These are phyloP conservation scores for Passer montanus DNA, from an alignment of 2,113 vertebrate genomes.

Conservation along the genomic window DNA sequence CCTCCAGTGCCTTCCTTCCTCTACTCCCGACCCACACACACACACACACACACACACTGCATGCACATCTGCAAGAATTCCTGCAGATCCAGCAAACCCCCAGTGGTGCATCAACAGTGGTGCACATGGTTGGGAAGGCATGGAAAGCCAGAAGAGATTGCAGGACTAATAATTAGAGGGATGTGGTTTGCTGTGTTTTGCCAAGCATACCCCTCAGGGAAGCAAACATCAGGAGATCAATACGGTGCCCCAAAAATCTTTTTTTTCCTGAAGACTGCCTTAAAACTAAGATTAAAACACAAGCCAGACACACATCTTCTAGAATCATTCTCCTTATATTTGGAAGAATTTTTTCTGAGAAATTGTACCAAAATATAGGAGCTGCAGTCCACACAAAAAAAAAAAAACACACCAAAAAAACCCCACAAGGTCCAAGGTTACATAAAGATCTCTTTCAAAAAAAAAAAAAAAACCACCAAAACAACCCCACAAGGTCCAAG, in stretches of 20 bases:
- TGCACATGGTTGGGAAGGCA: rapidly evolving
- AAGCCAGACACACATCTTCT: neutral
- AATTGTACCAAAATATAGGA: neutral
- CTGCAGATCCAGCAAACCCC: neutral
- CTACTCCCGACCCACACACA: neutral
- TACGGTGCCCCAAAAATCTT: neutral
- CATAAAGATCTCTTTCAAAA: neutral
- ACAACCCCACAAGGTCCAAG: too few relatives aligned
- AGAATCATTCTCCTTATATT: neutral
- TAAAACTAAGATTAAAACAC: neutral
- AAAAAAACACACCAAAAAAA: neutral
- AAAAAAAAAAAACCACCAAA: neutral
- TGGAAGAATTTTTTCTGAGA: neutral
- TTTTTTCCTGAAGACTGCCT: neutral
- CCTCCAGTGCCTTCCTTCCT: neutral
- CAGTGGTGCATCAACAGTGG: neutral
- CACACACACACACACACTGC: too few relatives aligned
- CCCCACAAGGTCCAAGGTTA: neutral
- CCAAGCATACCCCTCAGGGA: neutral
- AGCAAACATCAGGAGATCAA: neutral
- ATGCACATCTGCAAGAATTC: neutral
- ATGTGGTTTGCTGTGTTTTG: neutral
- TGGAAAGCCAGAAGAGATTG: neutral
- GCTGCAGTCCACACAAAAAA: neutral
- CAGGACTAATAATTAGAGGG: neutral